Evolutionary conservation across 2,113 vertebrate genomes (phyloP).

Genomic region (Chloropsis hardwickii): DNA sequence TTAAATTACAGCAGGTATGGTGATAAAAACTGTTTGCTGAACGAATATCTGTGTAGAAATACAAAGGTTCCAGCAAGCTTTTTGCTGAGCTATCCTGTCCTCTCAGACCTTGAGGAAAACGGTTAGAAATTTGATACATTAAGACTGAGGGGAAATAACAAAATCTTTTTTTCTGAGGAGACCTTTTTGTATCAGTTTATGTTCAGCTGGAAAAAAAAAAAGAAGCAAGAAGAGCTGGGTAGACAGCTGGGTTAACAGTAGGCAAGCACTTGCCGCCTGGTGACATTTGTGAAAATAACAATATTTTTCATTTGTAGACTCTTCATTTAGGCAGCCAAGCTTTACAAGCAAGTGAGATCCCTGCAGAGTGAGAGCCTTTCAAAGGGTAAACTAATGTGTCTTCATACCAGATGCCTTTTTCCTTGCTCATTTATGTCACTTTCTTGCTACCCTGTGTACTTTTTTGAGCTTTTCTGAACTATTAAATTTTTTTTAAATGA

Average conservation of each 20-base stretch:
- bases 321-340: not conserved
- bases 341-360: not conserved
- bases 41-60: not conserved
- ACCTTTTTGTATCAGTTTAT: not conserved
- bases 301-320: conserved; percentile 40
- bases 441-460: not conserved
- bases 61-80: not conserved
- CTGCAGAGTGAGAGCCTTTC: not conserved
- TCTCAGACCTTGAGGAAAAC: not conserved
- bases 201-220: not conserved
- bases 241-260: conserved; percentile 38
- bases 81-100: not conserved
- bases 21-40: not conserved
- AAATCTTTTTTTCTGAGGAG: not conserved
- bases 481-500: not conserved
- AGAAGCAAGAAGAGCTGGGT: not conserved
- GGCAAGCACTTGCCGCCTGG: not conserved
- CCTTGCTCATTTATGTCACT: not conserved
- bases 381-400: not conserved
- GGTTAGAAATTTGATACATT: not conserved
- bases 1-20: not conserved
- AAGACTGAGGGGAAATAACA: not conserved
- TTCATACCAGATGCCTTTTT: not conserved
- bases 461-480: not conserved
- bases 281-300: conserved; percentile 44